Evolutionary conservation across 1,140 invertebrate species (phyloP).

Genomic region (Adoxophyes honmai): DNA sequence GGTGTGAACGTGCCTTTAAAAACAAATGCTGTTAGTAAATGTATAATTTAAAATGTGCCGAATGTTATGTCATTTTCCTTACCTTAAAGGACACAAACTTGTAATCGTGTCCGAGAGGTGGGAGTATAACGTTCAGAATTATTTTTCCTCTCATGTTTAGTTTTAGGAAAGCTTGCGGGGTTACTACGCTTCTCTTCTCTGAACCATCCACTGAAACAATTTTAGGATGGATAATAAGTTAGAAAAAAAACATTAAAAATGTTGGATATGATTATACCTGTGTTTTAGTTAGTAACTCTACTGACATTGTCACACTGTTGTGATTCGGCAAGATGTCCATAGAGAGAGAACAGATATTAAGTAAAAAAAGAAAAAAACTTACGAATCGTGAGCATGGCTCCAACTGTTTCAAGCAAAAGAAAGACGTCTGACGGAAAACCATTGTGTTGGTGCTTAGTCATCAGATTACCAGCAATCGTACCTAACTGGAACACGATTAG

Average conservation of each 20-base stretch:
- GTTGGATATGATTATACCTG: too few relatives aligned
- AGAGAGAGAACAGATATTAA: too few relatives aligned
- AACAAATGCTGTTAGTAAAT: too few relatives aligned
- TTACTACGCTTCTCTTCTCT: neutral
- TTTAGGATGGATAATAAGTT: too few relatives aligned
- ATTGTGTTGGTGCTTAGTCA: conserved; percentile 83
- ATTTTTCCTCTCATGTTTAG: neutral
- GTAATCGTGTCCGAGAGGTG: neutral
- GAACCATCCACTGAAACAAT: neutral
- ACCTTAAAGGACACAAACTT: neutral
- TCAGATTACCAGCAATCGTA: conserved; percentile 86
- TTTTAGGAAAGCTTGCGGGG: neutral
- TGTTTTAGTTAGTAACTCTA: too few relatives aligned
- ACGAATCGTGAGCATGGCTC: conserved; percentile 79
- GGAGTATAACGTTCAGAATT: neutral
- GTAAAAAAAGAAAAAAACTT: conserved; percentile 25
- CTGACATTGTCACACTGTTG: too few relatives aligned
- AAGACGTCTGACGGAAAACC: conserved; percentile 89
- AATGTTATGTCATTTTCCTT: too few relatives aligned
- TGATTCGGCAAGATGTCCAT: too few relatives aligned
- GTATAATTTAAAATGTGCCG: too few relatives aligned
- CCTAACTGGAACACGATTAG: too few relatives aligned
- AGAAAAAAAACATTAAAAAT: too few relatives aligned
- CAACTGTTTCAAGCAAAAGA: conserved; percentile 82
- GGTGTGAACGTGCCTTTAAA: too few relatives aligned